A percentile compares a stretch with the other conserved stretches of the same genome.
Conservation (phyloP, 64 coral and sea anemone species). For the Platygyra sinensis region DNA sequence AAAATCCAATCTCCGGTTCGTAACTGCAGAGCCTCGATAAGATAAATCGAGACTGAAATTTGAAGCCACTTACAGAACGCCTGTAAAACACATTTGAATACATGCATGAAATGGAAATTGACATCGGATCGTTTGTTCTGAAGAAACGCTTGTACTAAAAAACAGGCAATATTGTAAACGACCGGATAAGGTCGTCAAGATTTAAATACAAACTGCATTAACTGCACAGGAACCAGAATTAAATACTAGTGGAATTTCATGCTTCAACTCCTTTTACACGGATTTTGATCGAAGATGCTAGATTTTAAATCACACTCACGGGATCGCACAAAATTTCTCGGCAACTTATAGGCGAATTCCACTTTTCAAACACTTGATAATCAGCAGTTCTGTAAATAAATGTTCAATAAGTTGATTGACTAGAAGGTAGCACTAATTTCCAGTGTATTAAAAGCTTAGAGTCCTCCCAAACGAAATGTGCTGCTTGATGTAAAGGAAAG, state of each 20-base stretch:
- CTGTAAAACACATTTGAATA: not conserved
- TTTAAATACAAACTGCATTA: not conserved
- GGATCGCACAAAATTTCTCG: not conserved
- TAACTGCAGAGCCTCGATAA: conserved; percentile 31
- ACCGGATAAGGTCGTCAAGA: not conserved
- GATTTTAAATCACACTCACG: not conserved
- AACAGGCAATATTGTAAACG: not conserved
- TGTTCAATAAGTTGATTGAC: too few relatives aligned
- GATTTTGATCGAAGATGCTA: not conserved
- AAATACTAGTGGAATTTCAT: not conserved
- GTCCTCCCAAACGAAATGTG: too few relatives aligned
- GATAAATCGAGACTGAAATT: conserved; percentile 14
- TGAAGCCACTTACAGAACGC: conserved; percentile 1
- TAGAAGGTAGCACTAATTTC: too few relatives aligned
- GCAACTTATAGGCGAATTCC: not conserved
- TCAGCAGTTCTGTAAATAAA: too few relatives aligned
- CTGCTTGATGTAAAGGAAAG: too few relatives aligned
- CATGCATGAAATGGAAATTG: not conserved
- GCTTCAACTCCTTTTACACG: not conserved
- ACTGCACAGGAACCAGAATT: not conserved
- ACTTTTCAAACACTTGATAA: too few relatives aligned
- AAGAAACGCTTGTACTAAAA: not conserved
- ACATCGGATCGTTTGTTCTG: not conserved
- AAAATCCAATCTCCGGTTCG: not conserved
- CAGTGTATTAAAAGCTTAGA: not conserved